Evolutionary conservation across 64 coral and sea anemone genomes (phyloP).

Genomic region (Platygyra sinensis): DNA sequence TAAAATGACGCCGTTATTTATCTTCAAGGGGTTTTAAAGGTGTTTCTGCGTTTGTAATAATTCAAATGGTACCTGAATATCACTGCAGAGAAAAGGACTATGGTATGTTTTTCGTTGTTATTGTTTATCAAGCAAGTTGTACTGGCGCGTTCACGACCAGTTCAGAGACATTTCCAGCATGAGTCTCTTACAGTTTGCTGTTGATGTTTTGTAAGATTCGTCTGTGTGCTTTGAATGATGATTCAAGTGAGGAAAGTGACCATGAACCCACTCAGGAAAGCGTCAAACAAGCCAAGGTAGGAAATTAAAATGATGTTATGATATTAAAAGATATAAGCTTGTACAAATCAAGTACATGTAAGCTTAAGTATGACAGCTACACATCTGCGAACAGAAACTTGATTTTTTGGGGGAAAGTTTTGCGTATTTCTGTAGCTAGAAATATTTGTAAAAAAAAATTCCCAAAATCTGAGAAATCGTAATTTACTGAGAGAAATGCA

Average conservation of each 20-base stretch:
- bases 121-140: slow-evolving; percentile 36
- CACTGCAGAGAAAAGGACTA: not conserved
- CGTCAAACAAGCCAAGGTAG: slow-evolving; percentile 81
- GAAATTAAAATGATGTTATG: not conserved
- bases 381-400: no score
- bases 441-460: no score
- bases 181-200: not conserved
- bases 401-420: no score
- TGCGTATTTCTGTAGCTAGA: no score
- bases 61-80: not conserved
- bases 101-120: not conserved
- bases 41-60: not conserved
- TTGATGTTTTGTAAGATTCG: slow-evolving; percentile 57
- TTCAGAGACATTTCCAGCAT: not conserved
- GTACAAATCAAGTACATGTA: no score
- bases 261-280: slow-evolving; percentile 77
- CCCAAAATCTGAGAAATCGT: no score
- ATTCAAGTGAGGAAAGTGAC: slow-evolving; percentile 79
- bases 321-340: no score
- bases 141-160: not conserved
- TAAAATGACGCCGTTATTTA: not conserved
- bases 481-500: no score
- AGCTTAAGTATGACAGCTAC: not conserved
- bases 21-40: not conserved
- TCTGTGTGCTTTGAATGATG: slow-evolving; percentile 74